Conservation (phyloP, 1,140 invertebrate genomes). For the Trissolcus basalis region DNA sequence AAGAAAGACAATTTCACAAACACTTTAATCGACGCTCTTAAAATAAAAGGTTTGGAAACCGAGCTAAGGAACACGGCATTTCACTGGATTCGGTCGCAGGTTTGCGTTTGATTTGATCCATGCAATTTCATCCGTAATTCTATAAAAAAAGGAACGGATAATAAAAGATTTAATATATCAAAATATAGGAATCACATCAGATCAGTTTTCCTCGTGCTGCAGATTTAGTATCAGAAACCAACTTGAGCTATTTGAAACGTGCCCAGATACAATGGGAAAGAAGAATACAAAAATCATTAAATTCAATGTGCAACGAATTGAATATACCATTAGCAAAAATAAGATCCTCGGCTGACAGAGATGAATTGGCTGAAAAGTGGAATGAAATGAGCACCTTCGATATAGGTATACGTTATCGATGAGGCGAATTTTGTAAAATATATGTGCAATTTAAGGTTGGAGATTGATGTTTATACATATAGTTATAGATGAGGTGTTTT, state of each 20-base stretch:
- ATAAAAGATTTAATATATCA: too few relatives aligned
- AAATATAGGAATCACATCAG: constrained; percentile 32
- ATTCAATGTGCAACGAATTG: constrained; percentile 95
- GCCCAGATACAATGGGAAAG: constrained; percentile 94
- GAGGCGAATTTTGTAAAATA: too few relatives aligned
- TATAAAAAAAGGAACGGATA: too few relatives aligned
- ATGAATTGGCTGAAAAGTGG: constrained; percentile 91
- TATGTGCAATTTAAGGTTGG: too few relatives aligned
- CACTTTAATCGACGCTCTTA: constrained; percentile 83
- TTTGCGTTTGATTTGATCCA: constrained; percentile 26
- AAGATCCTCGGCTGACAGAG: constrained; percentile 85
- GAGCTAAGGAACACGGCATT: constrained; percentile 89
- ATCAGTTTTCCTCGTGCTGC: neutral
- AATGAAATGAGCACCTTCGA: constrained; percentile 93
- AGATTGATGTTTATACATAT: too few relatives aligned
- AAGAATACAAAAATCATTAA: constrained; percentile 93
- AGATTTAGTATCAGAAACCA: constrained; percentile 58
- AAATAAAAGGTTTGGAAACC: constrained; percentile 84
- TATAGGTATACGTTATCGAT: too few relatives aligned
- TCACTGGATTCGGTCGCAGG: constrained; percentile 84
- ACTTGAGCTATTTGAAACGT: constrained; percentile 84
- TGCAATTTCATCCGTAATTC: neutral
- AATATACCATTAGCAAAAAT: constrained; percentile 86
- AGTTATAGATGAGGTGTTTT: too few relatives aligned
- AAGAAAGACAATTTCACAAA: constrained; percentile 86